Base-by-base conservation (phyloP, 1,140 invertebrate genomes). In the Cyclina sinensis region DNA sequence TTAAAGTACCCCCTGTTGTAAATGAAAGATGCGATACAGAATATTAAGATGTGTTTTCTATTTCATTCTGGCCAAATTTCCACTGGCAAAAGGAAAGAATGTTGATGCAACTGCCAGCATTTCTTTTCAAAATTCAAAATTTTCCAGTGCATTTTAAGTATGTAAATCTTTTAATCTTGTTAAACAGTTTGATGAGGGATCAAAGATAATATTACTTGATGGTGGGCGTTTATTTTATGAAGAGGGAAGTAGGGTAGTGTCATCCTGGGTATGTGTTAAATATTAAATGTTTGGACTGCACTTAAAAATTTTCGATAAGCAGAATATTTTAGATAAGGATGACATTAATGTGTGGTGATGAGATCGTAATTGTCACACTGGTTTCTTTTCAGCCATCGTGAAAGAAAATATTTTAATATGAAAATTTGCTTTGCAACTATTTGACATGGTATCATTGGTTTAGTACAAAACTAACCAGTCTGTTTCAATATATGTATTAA, bases 291-390 rank as follows among this genome's bases (percentile, higher is more conserved):
- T 74, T 74, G 24, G 2, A 78, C 35, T 78, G 74, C 43, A 35
- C 46, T 78, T 54, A 30, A 78, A 54, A 54, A 3, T 30, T 46
- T 78, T n/a, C 32, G 74, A 78, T 78, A 32, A 78, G 35, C 24
- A 27, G 46, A 78, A 78, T 78, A 78, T 54, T 78, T 54, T 78
- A 78, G 74, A 78, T 78, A 78, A 78, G 48, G 46, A 62, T 62
- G 21, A 62, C 57, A 62, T 62, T 62, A 62, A 24, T 62, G 1
- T 1, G 57, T n/a, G 27, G 27, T 62, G 57, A 62, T 62, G 57
- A n/a, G 4, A 27, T 62, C n/a, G 14, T 27, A 27, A 62, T 62
- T 27, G 21, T 62, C 57, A 1, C 27, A 24, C 57, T 62, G 57
- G 24, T 62, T 62, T 27, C 57, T 24, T 27, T 27, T 54, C 51